Base-by-base conservation (phyloP, 2,113 vertebrate species). In the Sinocyclocheilus anshuiensis region DNA sequence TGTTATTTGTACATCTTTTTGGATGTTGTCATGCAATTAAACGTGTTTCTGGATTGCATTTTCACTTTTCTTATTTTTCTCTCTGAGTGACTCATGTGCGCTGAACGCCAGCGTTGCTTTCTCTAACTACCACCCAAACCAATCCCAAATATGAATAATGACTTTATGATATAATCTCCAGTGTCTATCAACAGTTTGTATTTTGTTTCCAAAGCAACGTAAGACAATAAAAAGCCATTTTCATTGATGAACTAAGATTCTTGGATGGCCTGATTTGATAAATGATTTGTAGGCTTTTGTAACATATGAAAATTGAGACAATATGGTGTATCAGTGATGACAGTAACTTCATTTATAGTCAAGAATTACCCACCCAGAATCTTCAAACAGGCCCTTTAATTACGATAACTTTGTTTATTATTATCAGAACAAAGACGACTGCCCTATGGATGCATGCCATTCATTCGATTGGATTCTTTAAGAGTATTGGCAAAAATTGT, bases 101-200 rank as follows among this genome's bases (percentile, higher is more conserved):
- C 57, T 72, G 24, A 33, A 76, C 57, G 89, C 91, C 92, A 93
- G 83, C 81, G 36, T 83, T 84, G 87, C 89, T 89, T 91, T 91
- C 87, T 79, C 87, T 92, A 91, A 94, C 92, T 87, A 91, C 89
- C 90, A 84, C 84, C 84, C 88, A 81, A 86, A 88, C 84, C 86
- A 89, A 89, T 80, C 78, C 36, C 79, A 65, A 87, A 90, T 90
- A 92, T 91, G 81, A 90, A 89, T 89, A 90, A 90, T 89, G 91
- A 86, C 88, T 92, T 92, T 88, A 92, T 92, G 89, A 94, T 92
- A 90, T 92, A 92, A 91, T 93, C 89, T 91, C 74, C 84, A 86
- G 84, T 89, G 90, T 92, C 88, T 87, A 88, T 92, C 90, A 92
- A 89, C 90, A 90, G 72, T 92, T 91, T 90, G 26, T 89, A 89